Base-by-base conservation (phyloP, 2,888 invertebrate genomes). In the Gisinianus flammeolus region DNA sequence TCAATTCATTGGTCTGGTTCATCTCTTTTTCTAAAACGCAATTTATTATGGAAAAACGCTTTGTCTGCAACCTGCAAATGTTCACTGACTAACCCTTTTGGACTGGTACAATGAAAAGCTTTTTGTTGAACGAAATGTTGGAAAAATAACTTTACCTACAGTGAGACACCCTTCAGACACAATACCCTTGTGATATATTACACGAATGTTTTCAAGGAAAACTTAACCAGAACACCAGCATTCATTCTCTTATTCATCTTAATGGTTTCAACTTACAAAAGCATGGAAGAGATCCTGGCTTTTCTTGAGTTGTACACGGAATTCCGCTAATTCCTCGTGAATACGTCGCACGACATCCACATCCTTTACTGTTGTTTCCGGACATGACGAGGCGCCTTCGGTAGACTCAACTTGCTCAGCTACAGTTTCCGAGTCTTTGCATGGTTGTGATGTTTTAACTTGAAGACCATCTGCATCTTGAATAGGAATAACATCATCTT, bases 241-340 rank as follows among this genome's bases (percentile, higher is more conserved):
- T n/a, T n/a, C n/a, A n/a, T n/a, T n/a, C n/a, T n/a, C n/a, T n/a
- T n/a, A n/a, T n/a, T n/a, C n/a, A 5, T 19, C 54, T 12, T 54
- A 16, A 64, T 64, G 22, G 22, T 64, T 2, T 4, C 4, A 35
- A 78, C 81, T 80, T 80, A 83, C 83, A 64, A 83, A 74, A 62
- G 83, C 82, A 58, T 81, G 78, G 56, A 83, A 83, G 12, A 81
- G 73, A 76, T 84, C 84, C 64, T 84, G 84, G 75, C 83, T 83
- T 54, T 81, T 82, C 52, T 83, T 83, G 71, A 84, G 81, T 70
- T 83, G 83, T 30, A 81, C 77, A n/a, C 83, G 74, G 68, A 84
- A 83, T 72, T 84, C 83, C 24, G 82, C 80, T 58, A 84, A 76
- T 70, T 84, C 84, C 76, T 83, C 79, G 67, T 82, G 80, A 52